A percentile compares a stretch with the other conserved stretches of the same genome.
These are phyloP conservation scores for Channa argus DNA, from an alignment of 2,113 vertebrate species.

Conservation along the genomic window DNA sequence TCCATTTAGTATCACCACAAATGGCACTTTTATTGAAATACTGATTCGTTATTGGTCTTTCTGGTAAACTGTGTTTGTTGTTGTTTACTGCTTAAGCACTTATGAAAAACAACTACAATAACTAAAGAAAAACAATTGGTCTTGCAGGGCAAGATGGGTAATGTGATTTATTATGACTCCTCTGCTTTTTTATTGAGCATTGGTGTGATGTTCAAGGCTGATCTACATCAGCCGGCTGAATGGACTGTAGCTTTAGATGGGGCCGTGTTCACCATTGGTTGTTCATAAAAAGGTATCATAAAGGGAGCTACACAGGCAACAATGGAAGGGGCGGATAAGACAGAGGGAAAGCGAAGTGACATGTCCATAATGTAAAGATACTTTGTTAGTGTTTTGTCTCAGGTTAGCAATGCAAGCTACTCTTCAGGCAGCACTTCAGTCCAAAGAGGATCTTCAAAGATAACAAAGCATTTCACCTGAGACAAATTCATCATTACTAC, in stretches of 20 bases:
- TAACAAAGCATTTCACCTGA: neutral
- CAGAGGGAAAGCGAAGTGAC: neutral
- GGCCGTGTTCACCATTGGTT: neutral
- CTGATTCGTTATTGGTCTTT: neutral
- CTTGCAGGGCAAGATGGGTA: neutral
- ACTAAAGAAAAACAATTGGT: constrained; percentile 6
- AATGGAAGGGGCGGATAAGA: constrained; percentile 2
- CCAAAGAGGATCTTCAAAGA: constrained; percentile 28
- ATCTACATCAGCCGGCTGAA: constrained; percentile 21
- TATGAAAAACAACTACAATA: neutral
- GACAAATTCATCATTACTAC: constrained; percentile 19
- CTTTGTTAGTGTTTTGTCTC: constrained; percentile 25
- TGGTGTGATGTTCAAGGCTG: constrained; percentile 5
- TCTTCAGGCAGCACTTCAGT: neutral
- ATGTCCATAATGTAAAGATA: constrained; percentile 53
- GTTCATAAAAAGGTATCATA: constrained; percentile 28
- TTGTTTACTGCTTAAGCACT: neutral
- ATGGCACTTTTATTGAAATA: constrained; percentile 19
- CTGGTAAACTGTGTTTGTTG: neutral
- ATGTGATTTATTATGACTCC: neutral
- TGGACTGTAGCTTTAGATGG: constrained; percentile 7
- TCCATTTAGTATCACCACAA: constrained; percentile 9
- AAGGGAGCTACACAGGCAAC: constrained; percentile 21
- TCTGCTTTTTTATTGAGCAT: constrained; percentile 20
- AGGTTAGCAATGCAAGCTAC: constrained; percentile 7